These are phyloP conservation scores for Melanchra persicariae DNA, from an alignment of 2,888 invertebrate genomes.

Conservation along the genomic window DNA sequence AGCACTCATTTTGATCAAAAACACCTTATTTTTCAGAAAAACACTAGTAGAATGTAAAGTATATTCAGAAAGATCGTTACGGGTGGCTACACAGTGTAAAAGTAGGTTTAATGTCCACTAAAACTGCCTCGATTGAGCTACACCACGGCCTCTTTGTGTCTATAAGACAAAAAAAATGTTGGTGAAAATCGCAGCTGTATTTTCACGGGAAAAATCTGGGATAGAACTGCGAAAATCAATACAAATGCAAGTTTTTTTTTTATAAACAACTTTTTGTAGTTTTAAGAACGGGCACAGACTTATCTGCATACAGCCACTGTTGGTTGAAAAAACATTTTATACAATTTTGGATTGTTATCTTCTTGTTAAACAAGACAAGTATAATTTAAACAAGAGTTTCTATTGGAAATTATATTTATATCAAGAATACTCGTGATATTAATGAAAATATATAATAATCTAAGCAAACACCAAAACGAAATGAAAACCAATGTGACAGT, in stretches of 20 bases:
- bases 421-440: too few relatives aligned
- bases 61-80: constrained; percentile 69
- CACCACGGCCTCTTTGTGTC: constrained; percentile 33
- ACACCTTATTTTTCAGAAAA: constrained; percentile 71
- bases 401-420: too few relatives aligned
- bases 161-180: constrained; percentile 53
- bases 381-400: neutral
- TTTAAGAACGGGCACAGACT: constrained; percentile 62
- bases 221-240: constrained; percentile 86
- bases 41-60: constrained; percentile 67
- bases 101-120: constrained; percentile 53
- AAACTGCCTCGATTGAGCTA: constrained; percentile 27
- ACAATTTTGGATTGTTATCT: neutral
- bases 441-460: too few relatives aligned
- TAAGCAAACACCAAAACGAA: neutral
- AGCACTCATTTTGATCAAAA: constrained; percentile 84
- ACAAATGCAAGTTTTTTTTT: constrained; percentile 83
- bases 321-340: constrained; percentile 20
- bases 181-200: constrained; percentile 65
- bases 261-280: constrained; percentile 80
- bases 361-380: neutral
- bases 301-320: constrained; percentile 64
- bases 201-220: constrained; percentile 77
- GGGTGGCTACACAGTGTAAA: constrained; percentile 71
- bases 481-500: constrained; percentile 4